Base-by-base conservation (phyloP, 2,113 vertebrate genomes). In the Rallus limicola region DNA sequence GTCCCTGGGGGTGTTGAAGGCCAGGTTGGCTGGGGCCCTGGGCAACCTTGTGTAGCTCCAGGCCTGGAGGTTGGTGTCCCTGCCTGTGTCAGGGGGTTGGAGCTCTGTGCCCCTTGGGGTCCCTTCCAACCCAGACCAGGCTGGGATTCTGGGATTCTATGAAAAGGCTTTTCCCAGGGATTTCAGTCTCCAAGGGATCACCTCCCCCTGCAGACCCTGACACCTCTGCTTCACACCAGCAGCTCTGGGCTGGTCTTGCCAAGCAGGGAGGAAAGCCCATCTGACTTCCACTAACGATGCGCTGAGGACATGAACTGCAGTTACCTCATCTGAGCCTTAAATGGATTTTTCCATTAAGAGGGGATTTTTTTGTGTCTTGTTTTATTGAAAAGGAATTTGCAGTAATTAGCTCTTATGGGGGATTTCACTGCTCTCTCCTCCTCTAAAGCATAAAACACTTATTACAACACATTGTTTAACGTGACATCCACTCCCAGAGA, bases 341-440 rank as follows among this genome's bases (percentile, higher is more conserved):
- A 94, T 95, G 89, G 95, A 96, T 96, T 95, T 95, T 97, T 95
- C 90, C 46, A 86, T 95, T 94, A 95, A 93, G 88, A 90, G 87
- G 75, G 92, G 94, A 96, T 90, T 92, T 94, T 95, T 78, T 88
- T 95, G 53, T 62, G 88, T 94, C 96, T 96, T 90, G 77, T 96
- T 97, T 96, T 94, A 96, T 94, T 95, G 95, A 96, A 96, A 95
- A 94, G 90, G 95, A 92, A 96, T 97, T 96, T 96, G 93, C 87
- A 80, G 94, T 96, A 97, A 97, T 97, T 96, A 96, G 96, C 96
- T 97, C 97, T 97, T 97, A 86, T 69, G 56, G 96, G 94, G 95
- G 88, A 97, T 97, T 96, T 93, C 89, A 40, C 89, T 86, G 89
- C 96, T 96, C 95, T 95, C 95, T 95, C 89, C 95, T 97, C 93